These are phyloP conservation scores for Ichneumoninae sp. DNA, from an alignment of 2,888 invertebrate species.

Conservation along the genomic window DNA sequence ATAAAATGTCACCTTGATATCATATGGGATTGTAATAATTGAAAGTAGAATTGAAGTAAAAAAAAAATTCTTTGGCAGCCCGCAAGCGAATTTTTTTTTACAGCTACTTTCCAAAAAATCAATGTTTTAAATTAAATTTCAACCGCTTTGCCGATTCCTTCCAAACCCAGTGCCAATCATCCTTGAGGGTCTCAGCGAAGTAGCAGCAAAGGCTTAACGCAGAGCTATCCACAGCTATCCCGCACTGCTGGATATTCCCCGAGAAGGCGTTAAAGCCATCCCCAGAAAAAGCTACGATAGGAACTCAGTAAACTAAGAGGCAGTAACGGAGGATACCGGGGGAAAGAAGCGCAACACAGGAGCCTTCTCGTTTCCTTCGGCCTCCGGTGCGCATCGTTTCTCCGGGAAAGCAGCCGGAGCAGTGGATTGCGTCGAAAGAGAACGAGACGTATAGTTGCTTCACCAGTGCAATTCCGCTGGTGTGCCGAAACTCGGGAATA, in stretches of 20 bases:
- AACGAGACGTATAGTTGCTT: slow-evolving; percentile 4
- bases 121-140: background rate
- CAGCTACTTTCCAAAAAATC: background rate
- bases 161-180: background rate
- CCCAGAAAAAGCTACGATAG: slow-evolving; percentile 55
- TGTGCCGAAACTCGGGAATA: slow-evolving; percentile 31
- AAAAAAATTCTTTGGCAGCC: too few relatives aligned
- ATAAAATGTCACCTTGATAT: too few relatives aligned
- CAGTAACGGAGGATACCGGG: background rate
- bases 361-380: background rate
- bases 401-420: slow-evolving; percentile 23
- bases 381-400: slow-evolving; percentile 9
- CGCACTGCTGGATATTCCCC: slow-evolving; percentile 25
- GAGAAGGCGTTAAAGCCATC: slow-evolving; percentile 52
- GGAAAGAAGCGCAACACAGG: background rate
- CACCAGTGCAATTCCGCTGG: background rate
- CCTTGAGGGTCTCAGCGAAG: background rate
- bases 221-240: slow-evolving; percentile 20
- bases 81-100: too few relatives aligned
- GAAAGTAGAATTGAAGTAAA: too few relatives aligned
- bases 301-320: slow-evolving; percentile 55
- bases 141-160: background rate
- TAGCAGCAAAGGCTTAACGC: background rate
- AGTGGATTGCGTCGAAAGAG: slow-evolving; percentile 37
- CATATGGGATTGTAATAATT: too few relatives aligned